Evolutionary conservation across 2,888 invertebrate genomes (phyloP), one percentile per base, ranked within the genome.

Genomic region (Watsonalla binaria): DNA sequence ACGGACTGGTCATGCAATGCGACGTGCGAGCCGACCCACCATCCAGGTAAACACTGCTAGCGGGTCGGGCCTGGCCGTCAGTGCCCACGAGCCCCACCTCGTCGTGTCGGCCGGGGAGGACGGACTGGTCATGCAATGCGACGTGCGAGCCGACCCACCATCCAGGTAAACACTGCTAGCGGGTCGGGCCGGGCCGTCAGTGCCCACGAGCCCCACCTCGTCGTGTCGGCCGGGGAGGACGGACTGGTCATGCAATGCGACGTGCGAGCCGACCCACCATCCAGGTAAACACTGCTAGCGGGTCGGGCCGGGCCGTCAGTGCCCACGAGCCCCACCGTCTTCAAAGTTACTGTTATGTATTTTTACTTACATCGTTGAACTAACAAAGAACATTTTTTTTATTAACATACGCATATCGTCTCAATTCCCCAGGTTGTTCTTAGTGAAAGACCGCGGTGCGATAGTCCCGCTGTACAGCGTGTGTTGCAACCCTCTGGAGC

Each of bases 61-160:
- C n/a, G n/a, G n/a, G n/a, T n/a, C n/a, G n/a, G n/a, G n/a, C n/a
- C n/a, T n/a, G n/a, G n/a, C n/a, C 55, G 91, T 97, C 61, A 92
- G 95, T 63, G 92, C 93, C 7, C 93, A 94, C 55, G 94, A 94
- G 62, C 96, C 97, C 0, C 95, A 96, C 77, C 85, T 95, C 53
- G 92, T 96, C 51, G 90, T 98, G 34, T 97, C 96, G 62, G 97
- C 95, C 63, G 98, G 97, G 0, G 98, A 98, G 86, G 98, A 98
- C 89, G 96, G 95, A 0, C 89, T 93, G 55, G 94, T 97, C 7
- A 93, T 95, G 74, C 94, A 94, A 70, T 94, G 95, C 61, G 98
- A 98, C 89, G 92, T 98, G 56, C 92, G 98, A 49, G 92, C 93
- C 59, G 92, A 93, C 46, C 93, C 93, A 73, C 92, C 95, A n/a